phyloP scores from a whole-genome alignment of 1,140 invertebrate genomes.

The Papilio aristodemus region DNA sequence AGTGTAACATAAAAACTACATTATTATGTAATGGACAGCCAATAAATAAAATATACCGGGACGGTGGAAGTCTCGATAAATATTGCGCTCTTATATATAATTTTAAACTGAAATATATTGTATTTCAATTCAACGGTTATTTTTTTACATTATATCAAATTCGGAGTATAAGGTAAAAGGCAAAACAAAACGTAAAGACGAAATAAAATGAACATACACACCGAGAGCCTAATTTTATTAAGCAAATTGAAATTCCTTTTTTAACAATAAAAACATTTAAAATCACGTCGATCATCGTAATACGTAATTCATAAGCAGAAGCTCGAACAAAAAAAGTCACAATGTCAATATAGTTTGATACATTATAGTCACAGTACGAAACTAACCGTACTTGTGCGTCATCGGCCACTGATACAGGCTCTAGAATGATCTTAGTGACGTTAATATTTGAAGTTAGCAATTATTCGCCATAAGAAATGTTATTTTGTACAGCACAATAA shows the following conservation, averaged over 20 bases:
- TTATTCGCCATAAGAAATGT: background rate
- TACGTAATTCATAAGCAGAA: background rate
- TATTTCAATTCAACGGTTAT: no score
- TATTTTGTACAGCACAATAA: background rate
- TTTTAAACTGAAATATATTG: no score
- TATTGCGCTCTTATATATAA: no score
- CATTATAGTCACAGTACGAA: background rate
- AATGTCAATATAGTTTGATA: slow-evolving; percentile 1
- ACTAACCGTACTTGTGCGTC: background rate
- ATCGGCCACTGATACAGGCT: background rate
- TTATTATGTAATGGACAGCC: background rate
- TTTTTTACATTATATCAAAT: no score
- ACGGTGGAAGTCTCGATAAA: no score
- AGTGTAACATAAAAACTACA: slow-evolving; percentile 16
- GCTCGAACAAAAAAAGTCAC: background rate
- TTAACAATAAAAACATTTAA: no score
- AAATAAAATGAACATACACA: no score
- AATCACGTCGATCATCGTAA: background rate
- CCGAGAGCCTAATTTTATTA: no score
- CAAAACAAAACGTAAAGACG: no score
- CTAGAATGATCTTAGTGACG: slow-evolving; percentile 13
- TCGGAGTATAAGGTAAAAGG: no score
- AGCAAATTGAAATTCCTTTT: no score
- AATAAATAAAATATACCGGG: background rate
- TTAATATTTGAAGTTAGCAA: slow-evolving; percentile 3